Percentiles rank a stretch among this genome's conserved stretches.
Evolutionary conservation across 1,140 invertebrate genomes (phyloP).

Genomic region (Scaptomyza hsui): DNA sequence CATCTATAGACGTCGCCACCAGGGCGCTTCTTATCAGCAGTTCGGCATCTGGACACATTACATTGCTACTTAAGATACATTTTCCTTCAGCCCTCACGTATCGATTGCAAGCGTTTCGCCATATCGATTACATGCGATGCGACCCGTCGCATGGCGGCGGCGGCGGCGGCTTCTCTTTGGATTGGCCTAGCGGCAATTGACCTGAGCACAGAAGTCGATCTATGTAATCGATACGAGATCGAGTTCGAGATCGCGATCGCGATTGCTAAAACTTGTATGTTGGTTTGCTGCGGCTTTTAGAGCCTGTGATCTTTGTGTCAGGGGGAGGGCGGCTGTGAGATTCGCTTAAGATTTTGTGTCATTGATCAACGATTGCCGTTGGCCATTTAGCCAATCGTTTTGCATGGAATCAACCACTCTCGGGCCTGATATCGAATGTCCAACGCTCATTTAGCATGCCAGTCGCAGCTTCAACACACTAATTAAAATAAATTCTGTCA

Average conservation of each 20-base stretch:
- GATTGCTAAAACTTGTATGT: slow-evolving; percentile 32
- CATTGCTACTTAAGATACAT: slow-evolving; percentile 78
- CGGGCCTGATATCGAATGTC: slow-evolving; percentile 1
- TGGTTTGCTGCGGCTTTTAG: slow-evolving; percentile 32
- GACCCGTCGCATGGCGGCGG: slow-evolving; percentile 14
- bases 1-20: slow-evolving; percentile 43
- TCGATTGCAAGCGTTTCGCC: slow-evolving; percentile 53
- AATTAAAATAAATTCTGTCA: slow-evolving; percentile 84
- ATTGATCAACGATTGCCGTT: slow-evolving; percentile 53
- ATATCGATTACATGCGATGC: slow-evolving; percentile 67
- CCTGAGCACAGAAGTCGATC: slow-evolving; percentile 76
- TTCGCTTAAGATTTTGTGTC: slow-evolving; percentile 15
- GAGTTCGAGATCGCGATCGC: slow-evolving; percentile 41
- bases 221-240: slow-evolving; percentile 74
- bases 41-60: slow-evolving; percentile 75
- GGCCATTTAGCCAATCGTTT: slow-evolving; percentile 29
- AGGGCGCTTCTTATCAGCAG: slow-evolving; percentile 61
- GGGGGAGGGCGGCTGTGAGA: slow-evolving; percentile 2
- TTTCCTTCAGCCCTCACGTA: slow-evolving; percentile 27
- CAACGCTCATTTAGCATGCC: slow-evolving; percentile 62
- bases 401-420: slow-evolving; percentile 27
- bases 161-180: slow-evolving; percentile 35
- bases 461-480: slow-evolving; percentile 70
- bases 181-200: slow-evolving; percentile 63
- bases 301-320: slow-evolving; percentile 55